These are phyloP conservation scores for Zootermopsis nevadensis DNA, from an alignment of 2,888 invertebrate species.

Conservation along the genomic window DNA sequence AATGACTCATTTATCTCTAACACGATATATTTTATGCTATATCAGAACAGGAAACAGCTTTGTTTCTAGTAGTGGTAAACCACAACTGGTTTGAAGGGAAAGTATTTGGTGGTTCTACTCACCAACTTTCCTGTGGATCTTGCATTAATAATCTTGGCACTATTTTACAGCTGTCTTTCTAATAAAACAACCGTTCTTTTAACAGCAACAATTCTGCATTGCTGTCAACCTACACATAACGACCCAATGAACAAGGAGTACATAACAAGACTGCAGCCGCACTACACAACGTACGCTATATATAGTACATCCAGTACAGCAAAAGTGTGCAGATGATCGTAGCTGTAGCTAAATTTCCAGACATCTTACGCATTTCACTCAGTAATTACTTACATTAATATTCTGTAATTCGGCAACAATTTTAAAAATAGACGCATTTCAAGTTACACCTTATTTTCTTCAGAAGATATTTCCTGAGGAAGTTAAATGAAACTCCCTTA, in stretches of 20 bases:
- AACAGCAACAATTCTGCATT: background rate
- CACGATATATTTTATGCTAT: no score
- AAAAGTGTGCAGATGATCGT: background rate
- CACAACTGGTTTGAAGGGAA: background rate
- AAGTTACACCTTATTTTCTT: background rate
- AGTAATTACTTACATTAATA: background rate
- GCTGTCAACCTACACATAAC: background rate
- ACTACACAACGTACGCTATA: background rate
- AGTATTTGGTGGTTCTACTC: background rate
- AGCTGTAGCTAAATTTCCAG: background rate
- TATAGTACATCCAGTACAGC: background rate
- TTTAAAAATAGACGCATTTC: background rate
- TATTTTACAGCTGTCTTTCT: background rate
- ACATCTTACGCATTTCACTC: background rate
- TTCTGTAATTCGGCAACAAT: background rate
- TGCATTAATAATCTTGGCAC: slow-evolving; percentile 29
- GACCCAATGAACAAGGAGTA: background rate
- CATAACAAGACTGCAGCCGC: background rate
- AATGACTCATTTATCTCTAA: no score
- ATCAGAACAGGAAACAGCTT: no score
- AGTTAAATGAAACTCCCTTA: background rate
- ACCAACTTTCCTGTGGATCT: background rate
- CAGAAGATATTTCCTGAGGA: background rate
- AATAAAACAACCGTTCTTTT: background rate
- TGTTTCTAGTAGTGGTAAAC: background rate